Conservation (phyloP, 2,797 vertebrate species). For the Leptoclinus maculatus region DNA sequence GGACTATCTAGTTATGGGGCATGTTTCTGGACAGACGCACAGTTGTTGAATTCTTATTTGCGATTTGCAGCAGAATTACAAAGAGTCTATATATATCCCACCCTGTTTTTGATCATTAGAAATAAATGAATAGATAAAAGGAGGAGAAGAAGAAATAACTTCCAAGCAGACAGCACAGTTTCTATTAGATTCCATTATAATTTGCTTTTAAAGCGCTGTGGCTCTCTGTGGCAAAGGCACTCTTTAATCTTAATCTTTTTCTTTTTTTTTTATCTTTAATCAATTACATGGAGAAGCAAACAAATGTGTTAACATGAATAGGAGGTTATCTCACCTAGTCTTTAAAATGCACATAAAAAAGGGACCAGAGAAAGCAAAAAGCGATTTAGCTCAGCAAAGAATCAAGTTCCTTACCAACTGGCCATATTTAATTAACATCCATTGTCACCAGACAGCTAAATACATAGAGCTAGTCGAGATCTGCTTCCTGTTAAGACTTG, state of each 20-base stretch:
- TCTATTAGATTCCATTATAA: not conserved
- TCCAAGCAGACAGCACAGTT: not conserved
- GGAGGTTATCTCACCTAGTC: not conserved
- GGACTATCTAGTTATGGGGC: not conserved
- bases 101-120: not conserved
- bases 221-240: not conserved
- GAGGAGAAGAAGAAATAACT: not conserved
- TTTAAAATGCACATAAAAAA: not conserved
- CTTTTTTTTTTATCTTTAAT: not conserved
- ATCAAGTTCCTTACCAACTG: not conserved
- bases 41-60: not conserved
- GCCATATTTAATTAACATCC: not conserved
- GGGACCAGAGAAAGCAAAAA: not conserved
- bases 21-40: not conserved
- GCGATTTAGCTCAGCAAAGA: not conserved
- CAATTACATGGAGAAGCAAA: not conserved
- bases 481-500: not conserved
- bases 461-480: not conserved
- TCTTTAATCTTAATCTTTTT: not conserved
- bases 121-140: not conserved
- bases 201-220: not conserved
- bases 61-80: not conserved
- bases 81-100: not conserved
- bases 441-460: not conserved
- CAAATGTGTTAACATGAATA: not conserved